A percentile compares a stretch with the other conserved stretches of the same genome.
Conservation (phyloP, 1,140 invertebrate species). For the Colletes gigas region DNA sequence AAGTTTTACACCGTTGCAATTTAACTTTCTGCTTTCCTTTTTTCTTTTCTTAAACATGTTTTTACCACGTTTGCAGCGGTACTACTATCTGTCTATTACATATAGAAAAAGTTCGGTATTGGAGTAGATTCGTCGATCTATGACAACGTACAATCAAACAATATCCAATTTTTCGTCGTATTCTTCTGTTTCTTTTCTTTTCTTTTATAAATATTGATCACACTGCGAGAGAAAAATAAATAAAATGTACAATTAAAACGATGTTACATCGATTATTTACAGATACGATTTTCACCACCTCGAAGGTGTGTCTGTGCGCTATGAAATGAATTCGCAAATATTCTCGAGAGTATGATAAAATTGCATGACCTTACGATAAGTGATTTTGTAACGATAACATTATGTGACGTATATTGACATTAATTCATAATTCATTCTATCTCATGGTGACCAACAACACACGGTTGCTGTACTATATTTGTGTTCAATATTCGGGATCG, state of each 20-base stretch:
- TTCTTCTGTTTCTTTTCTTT: slow-evolving; percentile 16
- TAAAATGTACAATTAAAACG: slow-evolving; percentile 11
- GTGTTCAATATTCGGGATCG: not conserved
- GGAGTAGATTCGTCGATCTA: slow-evolving; percentile 28
- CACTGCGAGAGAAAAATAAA: slow-evolving; percentile 27
- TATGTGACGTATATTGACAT: not conserved
- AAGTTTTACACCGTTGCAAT: slow-evolving; percentile 21
- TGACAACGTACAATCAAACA: slow-evolving; percentile 20
- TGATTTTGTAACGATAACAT: not conserved
- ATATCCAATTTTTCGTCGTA: slow-evolving; percentile 16
- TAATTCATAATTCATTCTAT: not conserved
- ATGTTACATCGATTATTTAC: not conserved
- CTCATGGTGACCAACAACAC: not conserved
- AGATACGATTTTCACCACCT: not conserved
- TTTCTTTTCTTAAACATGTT: not conserved
- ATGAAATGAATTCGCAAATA: not conserved
- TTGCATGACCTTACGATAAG: not conserved
- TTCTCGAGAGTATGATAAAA: slow-evolving; percentile 1
- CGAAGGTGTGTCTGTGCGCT: not conserved
- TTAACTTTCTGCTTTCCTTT: not conserved
- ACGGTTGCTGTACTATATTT: not conserved
- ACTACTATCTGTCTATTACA: not conserved
- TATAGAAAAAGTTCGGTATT: slow-evolving; percentile 47
- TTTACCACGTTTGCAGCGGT: slow-evolving; percentile 23
- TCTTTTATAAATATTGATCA: slow-evolving; percentile 36